Evolutionary conservation across 2,888 invertebrate species (phyloP).

Genomic region (Hofmannophila pseudospretella): DNA sequence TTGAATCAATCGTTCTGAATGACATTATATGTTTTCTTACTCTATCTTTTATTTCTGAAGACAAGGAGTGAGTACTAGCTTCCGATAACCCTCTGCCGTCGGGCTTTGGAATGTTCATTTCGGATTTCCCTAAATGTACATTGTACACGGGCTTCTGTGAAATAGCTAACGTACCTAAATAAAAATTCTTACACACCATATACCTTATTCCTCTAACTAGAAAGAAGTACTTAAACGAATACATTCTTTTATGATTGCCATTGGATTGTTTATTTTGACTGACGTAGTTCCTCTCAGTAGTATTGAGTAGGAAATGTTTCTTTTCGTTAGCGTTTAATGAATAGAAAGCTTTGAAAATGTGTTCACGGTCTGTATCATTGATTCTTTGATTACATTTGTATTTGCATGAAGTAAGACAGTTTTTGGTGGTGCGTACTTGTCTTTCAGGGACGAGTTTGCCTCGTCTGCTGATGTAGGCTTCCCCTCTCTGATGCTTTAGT

Average conservation of each 20-base stretch:
- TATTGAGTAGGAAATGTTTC: constrained; percentile 61
- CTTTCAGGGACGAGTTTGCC: constrained; percentile 63
- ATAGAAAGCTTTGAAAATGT: constrained; percentile 66
- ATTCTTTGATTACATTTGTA: constrained; percentile 63
- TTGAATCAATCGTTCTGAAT: constrained; percentile 49
- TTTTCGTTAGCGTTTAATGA: constrained; percentile 62
- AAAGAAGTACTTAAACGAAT: constrained; percentile 65
- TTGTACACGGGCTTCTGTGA: constrained; percentile 69
- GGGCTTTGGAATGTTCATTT: constrained; percentile 64
- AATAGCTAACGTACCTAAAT: constrained; percentile 64
- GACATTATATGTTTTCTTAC: constrained; percentile 59
- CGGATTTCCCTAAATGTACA: constrained; percentile 62
- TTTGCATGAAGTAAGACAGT: constrained; percentile 59
- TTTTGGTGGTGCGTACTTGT: constrained; percentile 52
- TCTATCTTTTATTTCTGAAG: constrained; percentile 51
- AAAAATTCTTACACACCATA: constrained; percentile 65
- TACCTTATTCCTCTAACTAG: constrained; percentile 47
- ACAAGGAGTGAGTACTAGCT: constrained; percentile 52
- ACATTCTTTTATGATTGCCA: constrained; percentile 42
- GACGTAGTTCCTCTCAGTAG: constrained; percentile 55
- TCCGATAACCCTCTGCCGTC: constrained; percentile 60
- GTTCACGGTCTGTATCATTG: constrained; percentile 51
- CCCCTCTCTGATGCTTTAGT: constrained; percentile 60
- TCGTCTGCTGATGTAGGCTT: constrained; percentile 59
- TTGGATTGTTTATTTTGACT: constrained; percentile 33